Conservation (phyloP, 2,888 invertebrate species). For the Augochlorella aurata region DNA sequence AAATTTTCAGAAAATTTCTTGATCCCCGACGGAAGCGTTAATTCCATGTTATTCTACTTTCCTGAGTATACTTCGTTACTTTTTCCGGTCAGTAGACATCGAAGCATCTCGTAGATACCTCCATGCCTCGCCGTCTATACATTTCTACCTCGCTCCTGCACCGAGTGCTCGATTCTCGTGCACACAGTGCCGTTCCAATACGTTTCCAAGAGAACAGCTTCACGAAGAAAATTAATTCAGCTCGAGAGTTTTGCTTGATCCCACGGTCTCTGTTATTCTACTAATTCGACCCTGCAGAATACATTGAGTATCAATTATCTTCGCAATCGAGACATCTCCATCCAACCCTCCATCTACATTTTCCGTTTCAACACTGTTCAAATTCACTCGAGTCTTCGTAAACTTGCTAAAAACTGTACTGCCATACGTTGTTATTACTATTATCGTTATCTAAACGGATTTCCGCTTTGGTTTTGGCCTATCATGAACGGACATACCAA, state of each 20-base stretch:
- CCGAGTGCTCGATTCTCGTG: not conserved
- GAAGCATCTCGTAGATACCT: not conserved
- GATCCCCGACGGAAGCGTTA: not conserved
- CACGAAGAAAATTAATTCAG: not conserved
- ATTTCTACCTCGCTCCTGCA: not conserved
- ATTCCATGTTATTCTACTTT: slow-evolving; percentile 4
- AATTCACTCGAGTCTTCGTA: not conserved
- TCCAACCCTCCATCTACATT: not conserved
- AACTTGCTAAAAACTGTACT: not conserved
- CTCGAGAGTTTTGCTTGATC: not conserved
- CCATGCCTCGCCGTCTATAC: not conserved
- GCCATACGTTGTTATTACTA: not conserved
- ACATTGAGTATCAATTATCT: not conserved
- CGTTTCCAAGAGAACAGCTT: not conserved
- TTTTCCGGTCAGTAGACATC: not conserved
- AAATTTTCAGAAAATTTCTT: not conserved
- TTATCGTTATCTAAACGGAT: no score
- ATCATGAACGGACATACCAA: no score
- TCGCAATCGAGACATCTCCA: not conserved
- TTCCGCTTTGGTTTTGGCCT: no score
- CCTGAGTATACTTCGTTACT: not conserved
- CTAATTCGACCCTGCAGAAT: not conserved
- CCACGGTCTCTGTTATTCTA: not conserved
- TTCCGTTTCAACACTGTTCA: not conserved
- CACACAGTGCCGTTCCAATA: not conserved